Base-by-base conservation (phyloP, 2,797 vertebrate species). In the Ptychadena robeensis region DNA sequence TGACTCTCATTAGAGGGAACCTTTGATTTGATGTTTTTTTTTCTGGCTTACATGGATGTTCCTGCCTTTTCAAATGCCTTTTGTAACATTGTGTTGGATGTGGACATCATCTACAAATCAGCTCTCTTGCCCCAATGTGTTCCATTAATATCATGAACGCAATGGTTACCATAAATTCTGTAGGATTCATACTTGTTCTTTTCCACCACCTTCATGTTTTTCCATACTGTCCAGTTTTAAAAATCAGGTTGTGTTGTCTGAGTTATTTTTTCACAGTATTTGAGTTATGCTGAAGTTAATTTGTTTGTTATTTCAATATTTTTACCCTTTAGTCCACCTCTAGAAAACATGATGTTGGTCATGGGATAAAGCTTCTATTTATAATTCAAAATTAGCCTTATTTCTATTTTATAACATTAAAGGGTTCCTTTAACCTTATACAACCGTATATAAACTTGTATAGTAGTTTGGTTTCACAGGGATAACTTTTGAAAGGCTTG, bases 61-160 rank as follows among this genome's bases (percentile, higher is more conserved):
- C 6, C 40, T 53, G 15, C 6, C 18, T 22, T 53, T 53, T 53
- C 4, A 77, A 67, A 48, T 77, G 64, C 34, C 48, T 77, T 77
- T 30, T 77, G 10, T 66, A 63, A 77, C 63, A 28, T 77, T 64
- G 57, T 69, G 9, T 30, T 79, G 76, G 48, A 44, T 64, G 64
- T 79, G 44, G 34, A 79, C 37, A 57, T 68, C 44, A 64, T 35
- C 64, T 67, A 59, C 25, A 30, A 14, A 79, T 79, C 44, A 22
- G 44, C 35, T 79, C 69, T 80, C 32, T 57, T 80, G 79, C 67
- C 37, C 63, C 35, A 31, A 37, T 80, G 79, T 64, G 57, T 80
- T 80, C 72, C n/a, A n/a, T n/a, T n/a, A n/a, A n/a, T n/a, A n/a
- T n/a, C n/a, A n/a, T n/a, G n/a, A n/a, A n/a, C n/a, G n/a, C n/a